Percentiles rank a stretch among this genome's conserved stretches.
Conservation (phyloP, 2,888 invertebrate species). For the Andrena bicolor region DNA sequence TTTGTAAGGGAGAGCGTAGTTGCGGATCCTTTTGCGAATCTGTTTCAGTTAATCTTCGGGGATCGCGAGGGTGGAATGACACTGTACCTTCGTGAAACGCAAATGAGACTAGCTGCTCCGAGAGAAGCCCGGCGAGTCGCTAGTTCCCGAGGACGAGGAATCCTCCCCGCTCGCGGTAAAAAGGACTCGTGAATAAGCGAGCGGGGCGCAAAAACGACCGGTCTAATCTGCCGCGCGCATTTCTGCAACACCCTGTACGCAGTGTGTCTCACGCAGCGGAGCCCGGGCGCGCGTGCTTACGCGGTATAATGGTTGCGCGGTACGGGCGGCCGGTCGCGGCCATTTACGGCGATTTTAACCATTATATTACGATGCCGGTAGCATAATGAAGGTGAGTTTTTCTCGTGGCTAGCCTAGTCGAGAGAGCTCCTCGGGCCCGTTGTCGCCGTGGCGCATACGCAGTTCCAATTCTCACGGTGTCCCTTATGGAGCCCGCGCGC, state of each 20-base stretch:
- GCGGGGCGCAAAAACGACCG: constrained; percentile 33
- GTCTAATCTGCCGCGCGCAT: constrained; percentile 48
- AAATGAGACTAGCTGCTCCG: too few species aligned
- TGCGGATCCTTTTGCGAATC: background rate
- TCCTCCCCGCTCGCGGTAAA: background rate
- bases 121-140: background rate
- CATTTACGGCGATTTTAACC: constrained; percentile 83
- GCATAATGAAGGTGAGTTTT: constrained; percentile 84
- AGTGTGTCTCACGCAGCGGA: constrained; percentile 59
- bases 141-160: background rate
- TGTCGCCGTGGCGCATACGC: constrained; percentile 74
- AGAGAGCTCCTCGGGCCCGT: constrained; percentile 65
- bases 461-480: constrained; percentile 84
- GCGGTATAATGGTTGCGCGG: constrained; percentile 60
- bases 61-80: background rate
- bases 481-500: constrained; percentile 76
- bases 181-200: constrained; percentile 7
- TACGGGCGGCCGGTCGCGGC: constrained; percentile 72
- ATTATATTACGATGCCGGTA: constrained; percentile 82
- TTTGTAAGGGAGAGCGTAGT: background rate
- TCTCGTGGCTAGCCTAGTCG: constrained; percentile 72
- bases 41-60: background rate
- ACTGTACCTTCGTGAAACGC: background rate
- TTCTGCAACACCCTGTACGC: constrained; percentile 60
- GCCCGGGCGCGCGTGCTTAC: constrained; percentile 53